Conservation (phyloP, 2,888 invertebrate species). For the Hyppa rectilinea region DNA sequence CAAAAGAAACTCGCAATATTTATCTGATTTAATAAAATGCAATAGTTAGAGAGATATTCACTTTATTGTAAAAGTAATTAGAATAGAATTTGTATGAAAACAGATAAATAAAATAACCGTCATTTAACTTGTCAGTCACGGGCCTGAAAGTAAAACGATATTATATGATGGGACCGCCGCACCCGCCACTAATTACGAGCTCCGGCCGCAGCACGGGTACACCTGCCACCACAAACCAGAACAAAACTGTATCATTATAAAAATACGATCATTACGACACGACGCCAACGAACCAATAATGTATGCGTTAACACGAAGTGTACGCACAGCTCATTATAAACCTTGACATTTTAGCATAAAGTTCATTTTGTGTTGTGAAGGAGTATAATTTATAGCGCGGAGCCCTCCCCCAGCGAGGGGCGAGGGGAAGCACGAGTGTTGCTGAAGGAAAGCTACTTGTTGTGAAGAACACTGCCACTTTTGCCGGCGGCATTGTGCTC, state of each 20-base stretch:
- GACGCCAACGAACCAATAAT: slow-evolving; percentile 68
- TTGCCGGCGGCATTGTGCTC: slow-evolving; percentile 68
- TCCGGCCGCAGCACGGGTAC: slow-evolving; percentile 30
- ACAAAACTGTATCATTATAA: slow-evolving; percentile 69
- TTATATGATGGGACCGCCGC: background rate
- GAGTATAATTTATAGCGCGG: slow-evolving; percentile 69
- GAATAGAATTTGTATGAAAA: background rate
- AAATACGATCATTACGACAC: slow-evolving; percentile 69
- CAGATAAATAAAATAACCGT: background rate
- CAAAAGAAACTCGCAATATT: background rate
- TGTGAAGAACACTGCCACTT: slow-evolving; percentile 80
- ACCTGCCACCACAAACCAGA: slow-evolving; percentile 30
- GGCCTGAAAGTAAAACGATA: background rate
- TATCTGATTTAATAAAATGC: background rate
- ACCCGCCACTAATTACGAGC: slow-evolving; percentile 12
- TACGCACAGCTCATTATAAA: slow-evolving; percentile 25
- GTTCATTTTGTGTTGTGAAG: slow-evolving; percentile 50
- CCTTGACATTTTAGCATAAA: slow-evolving; percentile 46
- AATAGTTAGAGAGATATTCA: background rate
- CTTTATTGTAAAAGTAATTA: background rate
- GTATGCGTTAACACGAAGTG: slow-evolving; percentile 71
- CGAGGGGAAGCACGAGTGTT: slow-evolving; percentile 61
- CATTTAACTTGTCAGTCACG: background rate
- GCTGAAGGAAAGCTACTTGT: slow-evolving; percentile 79
- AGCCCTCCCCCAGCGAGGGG: slow-evolving; percentile 57